A percentile compares a stretch with the other conserved stretches of the same genome.
phyloP scores from a whole-genome alignment of 2,888 invertebrate genomes.

The Drosophila nr. perissopoda region DNA sequence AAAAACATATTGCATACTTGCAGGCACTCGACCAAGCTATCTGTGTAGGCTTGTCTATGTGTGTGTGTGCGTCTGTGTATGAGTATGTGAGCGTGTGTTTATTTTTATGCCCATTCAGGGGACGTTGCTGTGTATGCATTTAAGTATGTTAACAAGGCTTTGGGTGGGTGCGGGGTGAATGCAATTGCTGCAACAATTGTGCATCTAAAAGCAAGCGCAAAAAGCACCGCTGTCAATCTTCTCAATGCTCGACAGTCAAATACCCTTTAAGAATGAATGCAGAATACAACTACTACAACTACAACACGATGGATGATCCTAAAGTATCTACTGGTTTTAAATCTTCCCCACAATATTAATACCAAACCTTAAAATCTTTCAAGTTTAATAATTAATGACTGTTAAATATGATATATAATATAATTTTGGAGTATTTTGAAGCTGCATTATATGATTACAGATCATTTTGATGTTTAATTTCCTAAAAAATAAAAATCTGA shows the following conservation, averaged over 20 bases:
- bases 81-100: conserved; percentile 33
- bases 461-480: background rate
- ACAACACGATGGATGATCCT: background rate
- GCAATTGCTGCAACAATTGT: conserved; percentile 78
- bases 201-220: conserved; percentile 51
- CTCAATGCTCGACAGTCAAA: background rate
- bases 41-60: conserved; percentile 1
- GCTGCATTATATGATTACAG: fast-evolving
- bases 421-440: background rate
- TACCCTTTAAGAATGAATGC: conserved; percentile 5
- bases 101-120: conserved; percentile 57
- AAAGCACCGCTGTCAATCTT: background rate
- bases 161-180: conserved; percentile 21
- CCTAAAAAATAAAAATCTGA: fast-evolving
- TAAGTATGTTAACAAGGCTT: conserved; percentile 79
- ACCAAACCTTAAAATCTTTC: background rate
- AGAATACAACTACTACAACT: background rate
- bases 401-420: background rate
- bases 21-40: conserved; percentile 65
- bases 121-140: conserved; percentile 60
- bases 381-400: too few species aligned
- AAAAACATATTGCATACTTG: conserved; percentile 77
- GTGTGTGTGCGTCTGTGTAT: background rate
- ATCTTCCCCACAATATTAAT: background rate
- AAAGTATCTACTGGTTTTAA: background rate